Conservation (phyloP, 2,888 invertebrate species). For the Pheosia tremula region DNA sequence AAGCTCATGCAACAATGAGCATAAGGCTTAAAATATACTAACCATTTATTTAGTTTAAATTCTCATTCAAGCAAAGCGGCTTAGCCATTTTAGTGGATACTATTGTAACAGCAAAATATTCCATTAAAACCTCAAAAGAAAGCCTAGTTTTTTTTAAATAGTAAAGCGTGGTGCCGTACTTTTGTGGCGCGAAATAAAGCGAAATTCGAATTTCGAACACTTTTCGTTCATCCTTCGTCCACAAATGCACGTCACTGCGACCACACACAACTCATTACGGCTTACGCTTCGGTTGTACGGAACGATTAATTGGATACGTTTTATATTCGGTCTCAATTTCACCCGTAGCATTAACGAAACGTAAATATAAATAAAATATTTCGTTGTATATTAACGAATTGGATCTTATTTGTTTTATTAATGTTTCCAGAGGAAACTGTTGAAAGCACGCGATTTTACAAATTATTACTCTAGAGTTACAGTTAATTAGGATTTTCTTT, state of each 20-base stretch:
- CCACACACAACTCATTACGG: conserved; percentile 49
- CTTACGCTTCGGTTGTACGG: conserved; percentile 34
- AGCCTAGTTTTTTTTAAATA: too few relatives aligned
- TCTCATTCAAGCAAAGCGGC: too few relatives aligned
- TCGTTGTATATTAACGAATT: conserved; percentile 8
- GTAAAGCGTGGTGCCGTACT: too few relatives aligned
- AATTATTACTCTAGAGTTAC: background rate
- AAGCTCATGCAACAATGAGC: too few relatives aligned
- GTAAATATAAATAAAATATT: background rate
- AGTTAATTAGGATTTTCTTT: background rate
- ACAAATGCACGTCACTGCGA: conserved; percentile 30
- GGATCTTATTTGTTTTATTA: conserved; percentile 7
- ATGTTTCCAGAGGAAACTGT: background rate
- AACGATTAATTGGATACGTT: conserved; percentile 40
- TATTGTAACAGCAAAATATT: too few relatives aligned
- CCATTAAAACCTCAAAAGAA: too few relatives aligned
- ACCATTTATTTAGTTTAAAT: too few relatives aligned
- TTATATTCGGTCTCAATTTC: conserved; percentile 31
- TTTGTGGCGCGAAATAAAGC: too few relatives aligned
- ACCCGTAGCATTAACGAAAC: conserved; percentile 11
- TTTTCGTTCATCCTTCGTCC: conserved; percentile 14
- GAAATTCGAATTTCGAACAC: conserved; percentile 1
- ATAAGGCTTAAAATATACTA: too few relatives aligned
- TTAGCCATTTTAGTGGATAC: too few relatives aligned
- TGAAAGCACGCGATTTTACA: background rate